Conservation (phyloP, 2,797 vertebrate genomes). For the Onychomys arenicola region DNA sequence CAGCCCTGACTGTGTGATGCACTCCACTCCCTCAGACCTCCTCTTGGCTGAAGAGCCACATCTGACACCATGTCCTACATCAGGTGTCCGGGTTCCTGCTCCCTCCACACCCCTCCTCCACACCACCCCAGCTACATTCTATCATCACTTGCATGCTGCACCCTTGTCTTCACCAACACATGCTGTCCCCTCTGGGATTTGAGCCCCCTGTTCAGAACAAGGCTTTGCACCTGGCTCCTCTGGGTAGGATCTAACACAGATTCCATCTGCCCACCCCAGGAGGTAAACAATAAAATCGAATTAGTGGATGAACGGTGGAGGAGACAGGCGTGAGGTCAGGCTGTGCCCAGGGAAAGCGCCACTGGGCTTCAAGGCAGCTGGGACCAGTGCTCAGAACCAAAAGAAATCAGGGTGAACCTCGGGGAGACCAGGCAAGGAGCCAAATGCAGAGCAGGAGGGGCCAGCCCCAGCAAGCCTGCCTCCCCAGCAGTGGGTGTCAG, state of each 20-base stretch:
- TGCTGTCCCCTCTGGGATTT: background rate
- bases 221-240: background rate
- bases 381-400: slow-evolving; percentile 37
- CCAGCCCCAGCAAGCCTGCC: background rate
- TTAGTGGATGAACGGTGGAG: background rate
- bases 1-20: background rate
- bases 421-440: background rate
- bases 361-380: background rate
- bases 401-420: slow-evolving; percentile 31
- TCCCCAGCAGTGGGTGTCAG: slow-evolving; percentile 20
- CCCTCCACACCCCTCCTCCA: background rate
- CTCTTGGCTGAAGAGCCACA: background rate
- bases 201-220: background rate
- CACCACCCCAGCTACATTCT: background rate
- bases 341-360: background rate
- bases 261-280: background rate
- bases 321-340: background rate
- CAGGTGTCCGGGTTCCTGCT: background rate
- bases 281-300: background rate
- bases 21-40: background rate
- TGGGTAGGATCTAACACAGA: background rate
- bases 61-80: background rate
- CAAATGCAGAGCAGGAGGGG: background rate
- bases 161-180: background rate
- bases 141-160: background rate